Conservation (phyloP, 2,797 vertebrate species). For the Molossus molossus region DNA sequence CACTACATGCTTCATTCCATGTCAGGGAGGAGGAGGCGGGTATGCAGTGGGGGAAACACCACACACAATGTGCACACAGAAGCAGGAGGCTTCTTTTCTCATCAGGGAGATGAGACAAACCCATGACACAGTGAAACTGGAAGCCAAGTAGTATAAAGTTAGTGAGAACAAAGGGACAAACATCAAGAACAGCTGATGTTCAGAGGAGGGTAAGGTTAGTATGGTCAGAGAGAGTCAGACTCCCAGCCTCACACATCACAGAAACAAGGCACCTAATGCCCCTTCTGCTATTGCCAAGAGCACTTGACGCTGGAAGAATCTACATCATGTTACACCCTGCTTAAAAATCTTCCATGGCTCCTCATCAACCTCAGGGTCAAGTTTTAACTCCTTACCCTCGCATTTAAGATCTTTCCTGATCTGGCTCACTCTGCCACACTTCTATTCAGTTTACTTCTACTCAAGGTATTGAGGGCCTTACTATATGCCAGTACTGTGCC, state of each 20-base stretch:
- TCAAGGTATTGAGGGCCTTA: background rate
- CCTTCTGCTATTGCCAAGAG: constrained; percentile 3
- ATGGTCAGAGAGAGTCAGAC: background rate
- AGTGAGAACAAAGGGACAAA: background rate
- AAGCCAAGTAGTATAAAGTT: background rate
- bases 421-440: constrained; percentile 12
- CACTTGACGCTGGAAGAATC: constrained; percentile 28
- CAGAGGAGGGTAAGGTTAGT: background rate
- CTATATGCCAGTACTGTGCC: background rate
- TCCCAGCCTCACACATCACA: background rate
- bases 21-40: background rate
- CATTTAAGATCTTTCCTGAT: background rate
- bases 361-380: constrained; percentile 14
- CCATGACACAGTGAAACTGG: too few relatives aligned
- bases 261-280: background rate
- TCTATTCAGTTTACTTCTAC: background rate
- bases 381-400: constrained; percentile 30
- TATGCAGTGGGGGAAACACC: rapidly evolving
- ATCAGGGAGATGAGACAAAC: background rate
- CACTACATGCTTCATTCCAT: background rate
- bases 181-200: background rate
- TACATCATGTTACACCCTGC: background rate
- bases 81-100: background rate
- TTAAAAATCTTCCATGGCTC: background rate
- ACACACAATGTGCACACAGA: background rate